A percentile compares a stretch with the other conserved stretches of the same genome.
Conservation (phyloP, 2,113 vertebrate species). For the Lanius collurio region DNA sequence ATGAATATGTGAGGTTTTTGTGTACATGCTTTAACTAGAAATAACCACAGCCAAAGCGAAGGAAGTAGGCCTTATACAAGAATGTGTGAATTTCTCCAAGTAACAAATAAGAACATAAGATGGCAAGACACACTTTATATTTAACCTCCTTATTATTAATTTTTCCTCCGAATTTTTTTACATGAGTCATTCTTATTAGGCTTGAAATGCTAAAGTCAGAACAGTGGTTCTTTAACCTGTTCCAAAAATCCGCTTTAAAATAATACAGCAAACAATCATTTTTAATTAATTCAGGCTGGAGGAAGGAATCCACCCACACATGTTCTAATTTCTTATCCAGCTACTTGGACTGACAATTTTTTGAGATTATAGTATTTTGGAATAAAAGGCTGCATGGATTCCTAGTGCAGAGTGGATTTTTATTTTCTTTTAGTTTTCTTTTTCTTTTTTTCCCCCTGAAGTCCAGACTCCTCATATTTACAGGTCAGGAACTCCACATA, state of each 20-base stretch:
- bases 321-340: slow-evolving; percentile 57
- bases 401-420: not conserved
- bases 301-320: slow-evolving; percentile 60
- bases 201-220: not conserved
- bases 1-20: not conserved
- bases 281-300: slow-evolving; percentile 61
- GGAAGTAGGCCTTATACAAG: not conserved
- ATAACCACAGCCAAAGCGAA: not conserved
- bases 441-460: not conserved
- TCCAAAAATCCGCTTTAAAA: slow-evolving; percentile 5
- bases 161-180: not conserved
- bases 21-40: not conserved
- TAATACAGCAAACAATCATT: slow-evolving; percentile 31
- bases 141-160: not conserved
- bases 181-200: not conserved
- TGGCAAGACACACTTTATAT: not conserved
- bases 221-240: slow-evolving; percentile 15
- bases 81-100: not conserved
- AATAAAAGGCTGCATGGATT: not conserved
- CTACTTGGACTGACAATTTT: slow-evolving; percentile 41
- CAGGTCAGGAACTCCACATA: not conserved
- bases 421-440: not conserved
- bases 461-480: not conserved
- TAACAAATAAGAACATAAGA: not conserved
- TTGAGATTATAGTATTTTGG: slow-evolving; percentile 19